Evolutionary conservation across 2,888 invertebrate species (phyloP).

Genomic region (Holacanthella duospinosa): DNA sequence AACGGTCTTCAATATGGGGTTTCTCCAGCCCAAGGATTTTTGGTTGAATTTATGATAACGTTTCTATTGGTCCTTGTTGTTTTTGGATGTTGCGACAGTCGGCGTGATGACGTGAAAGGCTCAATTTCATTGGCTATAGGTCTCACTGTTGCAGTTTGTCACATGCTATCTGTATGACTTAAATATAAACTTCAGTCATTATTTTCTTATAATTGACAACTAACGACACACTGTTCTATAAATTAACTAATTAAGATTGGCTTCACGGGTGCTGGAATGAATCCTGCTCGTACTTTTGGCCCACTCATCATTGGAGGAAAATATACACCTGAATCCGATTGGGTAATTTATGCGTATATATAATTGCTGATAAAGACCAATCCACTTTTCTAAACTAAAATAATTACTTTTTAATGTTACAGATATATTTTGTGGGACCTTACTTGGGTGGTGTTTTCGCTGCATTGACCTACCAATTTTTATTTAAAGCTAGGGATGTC

Average conservation of each 20-base stretch:
- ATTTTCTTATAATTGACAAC: neutral
- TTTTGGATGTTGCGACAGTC: constrained; percentile 34
- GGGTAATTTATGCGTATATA: constrained; percentile 2
- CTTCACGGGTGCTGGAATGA: constrained; percentile 59
- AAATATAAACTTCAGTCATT: neutral
- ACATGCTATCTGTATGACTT: constrained; percentile 68
- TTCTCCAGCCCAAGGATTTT: constrained; percentile 24
- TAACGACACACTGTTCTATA: neutral
- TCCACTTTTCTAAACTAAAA: too few relatives aligned
- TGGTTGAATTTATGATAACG: constrained; percentile 35
- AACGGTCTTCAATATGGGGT: constrained; percentile 28
- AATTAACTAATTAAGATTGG: constrained; percentile 45
- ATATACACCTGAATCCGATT: constrained; percentile 4
- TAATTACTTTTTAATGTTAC: too few relatives aligned
- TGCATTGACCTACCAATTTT: constrained; percentile 49
- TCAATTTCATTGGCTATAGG: constrained; percentile 81
- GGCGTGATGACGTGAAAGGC: constrained; percentile 40
- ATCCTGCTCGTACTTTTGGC: constrained; percentile 60
- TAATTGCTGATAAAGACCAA: neutral
- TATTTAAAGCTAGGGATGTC: constrained; percentile 46
- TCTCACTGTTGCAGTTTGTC: constrained; percentile 71
- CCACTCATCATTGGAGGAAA: constrained; percentile 50
- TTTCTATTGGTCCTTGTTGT: constrained; percentile 35
- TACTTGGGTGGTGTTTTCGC: constrained; percentile 50
- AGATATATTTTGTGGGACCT: constrained; percentile 58